These are phyloP conservation scores for Cebidichthys violaceus DNA, from an alignment of 2,113 vertebrate species.

Conservation along the genomic window DNA sequence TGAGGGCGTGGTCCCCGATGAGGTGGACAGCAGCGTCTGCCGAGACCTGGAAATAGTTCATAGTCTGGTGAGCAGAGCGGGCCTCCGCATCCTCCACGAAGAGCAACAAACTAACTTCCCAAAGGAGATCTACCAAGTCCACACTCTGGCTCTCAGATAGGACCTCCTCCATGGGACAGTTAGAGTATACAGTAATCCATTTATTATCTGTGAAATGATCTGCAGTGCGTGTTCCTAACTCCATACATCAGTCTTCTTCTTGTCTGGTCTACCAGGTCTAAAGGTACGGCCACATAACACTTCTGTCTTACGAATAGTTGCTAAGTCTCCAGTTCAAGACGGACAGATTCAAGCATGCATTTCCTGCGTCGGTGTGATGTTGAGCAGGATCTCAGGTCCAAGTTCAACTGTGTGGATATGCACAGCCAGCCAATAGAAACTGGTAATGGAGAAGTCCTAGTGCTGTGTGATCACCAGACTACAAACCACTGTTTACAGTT, in stretches of 20 bases:
- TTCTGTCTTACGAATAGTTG: neutral
- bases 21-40: slow-evolving; percentile 98
- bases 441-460: neutral
- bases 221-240: neutral
- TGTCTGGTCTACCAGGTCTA: neutral
- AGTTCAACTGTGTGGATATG: neutral
- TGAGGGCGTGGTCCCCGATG: slow-evolving; percentile 93
- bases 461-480: neutral
- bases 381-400: neutral
- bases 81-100: slow-evolving; percentile 88
- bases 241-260: neutral
- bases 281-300: neutral
- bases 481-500: neutral
- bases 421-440: neutral
- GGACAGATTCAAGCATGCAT: neutral
- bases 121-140: slow-evolving; percentile 96
- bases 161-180: neutral
- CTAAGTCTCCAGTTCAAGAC: neutral
- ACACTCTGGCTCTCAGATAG: slow-evolving; percentile 93
- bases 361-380: neutral
- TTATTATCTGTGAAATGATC: neutral
- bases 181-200: neutral
- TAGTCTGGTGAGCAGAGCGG: slow-evolving; percentile 84
- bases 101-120: slow-evolving; percentile 95
- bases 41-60: slow-evolving; percentile 88